Evolutionary conservation across 2,888 invertebrate species (phyloP), one percentile per base, ranked within the genome.

Genomic region (Hermaeophaga mercurialis): DNA sequence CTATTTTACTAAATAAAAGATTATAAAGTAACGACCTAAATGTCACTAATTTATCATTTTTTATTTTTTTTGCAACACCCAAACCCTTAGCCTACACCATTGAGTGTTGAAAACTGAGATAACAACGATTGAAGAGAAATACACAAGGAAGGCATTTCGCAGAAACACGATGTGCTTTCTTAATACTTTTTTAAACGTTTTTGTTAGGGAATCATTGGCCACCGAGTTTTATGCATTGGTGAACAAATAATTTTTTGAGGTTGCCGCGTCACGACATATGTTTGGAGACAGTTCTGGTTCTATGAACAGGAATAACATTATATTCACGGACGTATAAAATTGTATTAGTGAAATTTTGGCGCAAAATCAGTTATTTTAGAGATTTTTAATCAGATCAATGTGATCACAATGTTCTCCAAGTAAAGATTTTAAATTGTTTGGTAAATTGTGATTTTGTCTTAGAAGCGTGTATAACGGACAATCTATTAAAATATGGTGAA

Each of bases 101-200:
- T 39, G 39, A 5, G 7, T 8, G 3, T 6, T 39, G 11, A 39
- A 18, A 39, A 43, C 34, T 33, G 22, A 9, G 43, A 33, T 36
- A 31, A 31, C 11, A 9, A 12, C 6, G 2, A 28, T 8, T 8
- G n/a, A 28, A 31, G 12, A 12, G 31, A 11, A 33, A 12, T 19
- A 38, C 9, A 38, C 5, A 52, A 38, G 46, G 50, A 47, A 58
- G 53, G 46, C 22, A 49, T 28, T 33, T 31, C 54, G 19, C 26
- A 44, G 54, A 46, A 53, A 31, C 28, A 34, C 46, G 58, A 39
- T 55, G 58, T 58, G 46, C 48, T 52, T 56, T 48, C 53, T 48
- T 58, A 61, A 58, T 61, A 53, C 61, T 58, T 58, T 55, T 61
- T 61, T 57, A 53, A 57, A 48, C 43, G 57, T 53, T n/a, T n/a